Evolutionary conservation across 2,797 vertebrate genomes (phyloP).

Genomic region (Uromys caudimaculatus): DNA sequence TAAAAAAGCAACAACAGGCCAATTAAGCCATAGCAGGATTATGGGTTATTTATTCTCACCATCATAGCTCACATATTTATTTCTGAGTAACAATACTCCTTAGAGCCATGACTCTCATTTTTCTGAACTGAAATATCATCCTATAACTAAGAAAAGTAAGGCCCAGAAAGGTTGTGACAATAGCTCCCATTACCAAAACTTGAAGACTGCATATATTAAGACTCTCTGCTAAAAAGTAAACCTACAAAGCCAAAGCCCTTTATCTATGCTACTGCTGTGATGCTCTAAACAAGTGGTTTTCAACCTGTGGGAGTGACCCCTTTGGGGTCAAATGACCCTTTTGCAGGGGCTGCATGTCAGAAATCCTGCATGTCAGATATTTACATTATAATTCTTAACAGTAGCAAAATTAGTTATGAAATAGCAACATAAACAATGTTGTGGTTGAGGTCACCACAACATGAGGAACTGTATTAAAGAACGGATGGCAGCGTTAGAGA

Average conservation of each 20-base stretch:
- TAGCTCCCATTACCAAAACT: conserved; percentile 1
- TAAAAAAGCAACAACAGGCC: conserved; percentile 23
- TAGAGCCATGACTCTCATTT: background rate
- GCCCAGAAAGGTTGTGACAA: background rate
- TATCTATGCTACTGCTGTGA: background rate
- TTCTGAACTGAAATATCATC: conserved; percentile 30
- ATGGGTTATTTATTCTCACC: background rate
- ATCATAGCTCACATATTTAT: background rate
- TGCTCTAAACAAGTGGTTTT: background rate
- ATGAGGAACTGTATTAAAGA: background rate
- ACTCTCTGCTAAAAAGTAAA: background rate
- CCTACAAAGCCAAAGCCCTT: background rate
- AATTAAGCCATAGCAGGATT: conserved; percentile 17
- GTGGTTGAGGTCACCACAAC: background rate
- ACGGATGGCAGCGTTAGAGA: background rate
- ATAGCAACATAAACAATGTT: background rate
- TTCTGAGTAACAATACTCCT: background rate
- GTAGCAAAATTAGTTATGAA: background rate
- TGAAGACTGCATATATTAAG: background rate
- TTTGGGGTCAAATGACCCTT: background rate
- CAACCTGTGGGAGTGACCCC: background rate
- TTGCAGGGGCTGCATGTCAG: background rate
- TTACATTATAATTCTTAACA: background rate
- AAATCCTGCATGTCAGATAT: background rate
- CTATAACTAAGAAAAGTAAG: conserved; percentile 46